Conservation (phyloP, 2,888 invertebrate genomes). For the Seira sanloemensis region DNA sequence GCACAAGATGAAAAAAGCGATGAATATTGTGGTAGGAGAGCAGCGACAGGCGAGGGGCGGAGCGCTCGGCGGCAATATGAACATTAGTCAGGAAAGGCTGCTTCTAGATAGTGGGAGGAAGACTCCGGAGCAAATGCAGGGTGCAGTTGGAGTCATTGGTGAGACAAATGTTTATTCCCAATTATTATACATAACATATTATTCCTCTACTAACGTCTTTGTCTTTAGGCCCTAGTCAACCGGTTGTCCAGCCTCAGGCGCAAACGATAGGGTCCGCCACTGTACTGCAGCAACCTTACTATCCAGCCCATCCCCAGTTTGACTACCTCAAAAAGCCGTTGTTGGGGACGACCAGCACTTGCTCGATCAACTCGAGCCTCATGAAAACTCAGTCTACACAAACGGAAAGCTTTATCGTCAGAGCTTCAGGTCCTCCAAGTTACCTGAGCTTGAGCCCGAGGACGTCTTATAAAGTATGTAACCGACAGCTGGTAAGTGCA, state of each 20-base stretch:
- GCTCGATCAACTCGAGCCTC: conserved; percentile 75
- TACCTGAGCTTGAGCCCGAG: conserved; percentile 85
- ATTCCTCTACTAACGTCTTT: too few species aligned
- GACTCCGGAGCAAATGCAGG: conserved; percentile 69
- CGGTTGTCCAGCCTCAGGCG: conserved; percentile 7
- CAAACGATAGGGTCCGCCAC: conserved; percentile 14
- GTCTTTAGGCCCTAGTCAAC: background rate
- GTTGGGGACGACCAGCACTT: conserved; percentile 29
- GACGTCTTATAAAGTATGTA: conserved; percentile 82
- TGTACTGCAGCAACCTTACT: conserved; percentile 8
- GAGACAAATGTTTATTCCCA: background rate
- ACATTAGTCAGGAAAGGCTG: conserved; percentile 82
- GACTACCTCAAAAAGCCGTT: conserved; percentile 34
- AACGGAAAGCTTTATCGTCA: conserved; percentile 85
- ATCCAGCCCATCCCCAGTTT: conserved; percentile 13
- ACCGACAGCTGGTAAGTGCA: conserved; percentile 40
- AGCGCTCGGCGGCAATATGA: conserved; percentile 25
- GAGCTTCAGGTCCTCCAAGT: conserved; percentile 83
- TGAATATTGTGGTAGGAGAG: conserved; percentile 26
- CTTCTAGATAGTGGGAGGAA: conserved; percentile 82
- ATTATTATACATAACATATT: too few species aligned
- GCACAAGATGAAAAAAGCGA: conserved; percentile 69
- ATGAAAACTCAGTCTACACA: conserved; percentile 97
- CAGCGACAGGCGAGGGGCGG: conserved; percentile 27
- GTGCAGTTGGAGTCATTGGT: background rate